Base-by-base conservation (phyloP, 1,140 invertebrate genomes). In the Paraescarpia echinospica region DNA sequence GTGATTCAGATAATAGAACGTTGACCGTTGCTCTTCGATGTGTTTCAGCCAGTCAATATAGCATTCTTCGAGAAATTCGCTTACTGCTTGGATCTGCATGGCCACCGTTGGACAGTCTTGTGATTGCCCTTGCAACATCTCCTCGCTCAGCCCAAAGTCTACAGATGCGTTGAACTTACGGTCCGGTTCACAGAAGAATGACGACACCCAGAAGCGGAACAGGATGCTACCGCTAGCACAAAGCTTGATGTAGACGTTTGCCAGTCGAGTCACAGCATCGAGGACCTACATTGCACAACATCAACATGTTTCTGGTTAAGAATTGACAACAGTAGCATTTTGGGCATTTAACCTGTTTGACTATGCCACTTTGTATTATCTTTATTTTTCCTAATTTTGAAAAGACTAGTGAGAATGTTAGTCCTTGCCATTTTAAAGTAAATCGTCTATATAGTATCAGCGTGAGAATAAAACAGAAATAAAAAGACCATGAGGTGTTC, bases 41-140 rank as follows among this genome's bases (percentile, higher is more conserved):
- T 95, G 94, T 14, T 94, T 4, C 34, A 94, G 48, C 95, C 95
- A 96, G 33, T 95, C 94, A 34, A 93, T 90, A 35, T 93, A 94
- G 91, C 95, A 96, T 8, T 93, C 91, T 88, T 95, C 94, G 93
- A 96, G 93, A 92, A 95, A 95, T 33, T 94, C 94, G 34, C 94
- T 94, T n/a, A 95, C 35, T 33, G 93, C 91, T 14, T 93, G 92
- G 59, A 95, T 94, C 34, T 94, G 93, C 27, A 93, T 92, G 33
- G 91, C 92, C 31, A 94, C 91, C 91, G 92, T 91, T 22, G 92
- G 92, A 35, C 93, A 91, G n/a, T 27, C 91, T 35, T 48, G 34
- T 33, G 41, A 92, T 9, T 27, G 35, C 35, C 35, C 94, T 92
- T 94, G 94, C 6, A 94, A 34, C 12, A 89, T 89, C 12, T 94